Conservation (phyloP, 92 coral and sea anemone species). For the Chrysogorgia sp. region DNA sequence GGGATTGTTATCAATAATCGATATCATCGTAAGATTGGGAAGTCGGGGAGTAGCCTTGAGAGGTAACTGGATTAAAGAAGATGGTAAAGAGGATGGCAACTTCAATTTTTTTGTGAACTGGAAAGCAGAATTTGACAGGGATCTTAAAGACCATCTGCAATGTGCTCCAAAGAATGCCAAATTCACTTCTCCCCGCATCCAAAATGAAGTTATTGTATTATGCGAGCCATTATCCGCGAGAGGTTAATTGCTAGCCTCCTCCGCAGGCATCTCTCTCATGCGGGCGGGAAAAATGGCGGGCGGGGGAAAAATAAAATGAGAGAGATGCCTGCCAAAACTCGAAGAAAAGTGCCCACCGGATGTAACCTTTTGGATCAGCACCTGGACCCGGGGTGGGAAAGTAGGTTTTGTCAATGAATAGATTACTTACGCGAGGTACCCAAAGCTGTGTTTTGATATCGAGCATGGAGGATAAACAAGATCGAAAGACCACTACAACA, state of each 20-base stretch:
- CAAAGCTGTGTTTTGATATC: too few relatives aligned
- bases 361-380: background rate
- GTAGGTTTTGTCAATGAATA: too few relatives aligned
- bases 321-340: too few relatives aligned
- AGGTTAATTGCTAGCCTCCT: too few relatives aligned
- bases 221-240: constrained; percentile 14
- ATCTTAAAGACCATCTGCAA: constrained; percentile 56
- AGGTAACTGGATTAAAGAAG: constrained; percentile 51
- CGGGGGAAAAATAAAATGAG: too few relatives aligned
- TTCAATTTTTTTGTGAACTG: constrained; percentile 59
- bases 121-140: constrained; percentile 56
- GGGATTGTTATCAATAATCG: constrained; percentile 47
- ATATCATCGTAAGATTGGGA: constrained; percentile 48
- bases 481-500: too few relatives aligned
- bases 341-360: too few relatives aligned
- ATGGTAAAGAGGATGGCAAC: constrained; percentile 47
- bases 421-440: too few relatives aligned
- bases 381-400: too few relatives aligned
- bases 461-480: too few relatives aligned
- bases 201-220: constrained; percentile 48
- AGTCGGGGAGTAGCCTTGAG: constrained; percentile 45
- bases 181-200: constrained; percentile 54
- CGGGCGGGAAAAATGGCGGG: too few relatives aligned
- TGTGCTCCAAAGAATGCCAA: constrained; percentile 52
- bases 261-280: too few relatives aligned